Evolutionary conservation across 2,113 vertebrate genomes (phyloP), one percentile per base, ranked within the genome.

Genomic region (Hepsetus odoe): DNA sequence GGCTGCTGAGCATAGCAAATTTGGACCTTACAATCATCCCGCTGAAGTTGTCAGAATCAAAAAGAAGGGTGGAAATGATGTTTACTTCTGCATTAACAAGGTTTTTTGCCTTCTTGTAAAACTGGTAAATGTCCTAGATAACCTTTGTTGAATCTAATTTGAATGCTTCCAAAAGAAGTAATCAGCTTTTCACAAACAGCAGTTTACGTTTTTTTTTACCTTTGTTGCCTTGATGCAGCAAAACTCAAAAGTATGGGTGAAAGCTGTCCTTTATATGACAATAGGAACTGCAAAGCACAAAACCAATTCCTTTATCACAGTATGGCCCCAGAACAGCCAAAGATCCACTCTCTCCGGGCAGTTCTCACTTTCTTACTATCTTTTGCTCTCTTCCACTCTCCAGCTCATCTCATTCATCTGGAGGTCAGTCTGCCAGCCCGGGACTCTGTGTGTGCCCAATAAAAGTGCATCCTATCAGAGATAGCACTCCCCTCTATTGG

Each of bases 361-460:
- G 67, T 59, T 56, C 62, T 73, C 75, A 71, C n/a, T 83, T 77
- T 76, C 82, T 76, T 65, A 44, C 51, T 80, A 73, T 82, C 81
- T 42, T 40, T 78, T 75, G 80, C 76, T 83, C 76, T 10, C 42
- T 72, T 76, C 80, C 62, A 84, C 75, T 84, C 84, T 70, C 70
- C 74, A 74, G 59, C 76, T 80, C 84, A 76, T 80, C 71, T 83
- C 78, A 56, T 72, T 75, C 84, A 87, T 90, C 84, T 83, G 20
- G 72, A 82, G 62, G 68, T 87, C 84, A 81, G 80, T 84, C 77
- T 62, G 71, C 78, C 74, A 67, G 68, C 74, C 85, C 42, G 72
- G 42, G 77, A 53, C 42, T 56, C 55, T 76, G 66, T 86, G 78
- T 82, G 85, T 46, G 77, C 83, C 82, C 84, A 84, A 76, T 83